Percentiles rank a stretch among this genome's conserved stretches.
Conservation (phyloP, 2,888 invertebrate species). For the Drosophila mercatorum region DNA sequence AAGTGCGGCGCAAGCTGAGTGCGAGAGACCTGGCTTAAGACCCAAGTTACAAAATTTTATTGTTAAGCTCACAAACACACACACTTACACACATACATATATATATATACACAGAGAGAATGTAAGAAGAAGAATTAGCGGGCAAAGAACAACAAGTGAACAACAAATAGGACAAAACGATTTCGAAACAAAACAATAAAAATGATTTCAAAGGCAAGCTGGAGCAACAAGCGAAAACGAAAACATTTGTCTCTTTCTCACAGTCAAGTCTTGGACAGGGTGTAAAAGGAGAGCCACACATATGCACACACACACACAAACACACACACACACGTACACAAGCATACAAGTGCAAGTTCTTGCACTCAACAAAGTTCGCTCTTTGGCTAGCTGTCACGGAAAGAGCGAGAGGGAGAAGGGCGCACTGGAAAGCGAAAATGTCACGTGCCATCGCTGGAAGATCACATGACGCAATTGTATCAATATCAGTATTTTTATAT, state of each 20-base stretch:
- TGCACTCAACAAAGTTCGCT: neutral
- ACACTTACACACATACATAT: neutral
- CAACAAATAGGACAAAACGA: constrained; percentile 34
- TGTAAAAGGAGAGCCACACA: neutral
- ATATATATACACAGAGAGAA: neutral
- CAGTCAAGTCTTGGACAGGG: neutral
- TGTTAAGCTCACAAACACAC: constrained; percentile 6
- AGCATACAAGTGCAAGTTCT: neutral
- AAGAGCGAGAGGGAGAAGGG: neutral
- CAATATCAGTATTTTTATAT: neutral
- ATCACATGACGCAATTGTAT: constrained; percentile 22
- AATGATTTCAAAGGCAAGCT: constrained; percentile 37
- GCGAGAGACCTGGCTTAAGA: neutral
- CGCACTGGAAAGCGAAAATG: neutral
- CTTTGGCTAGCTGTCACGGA: neutral
- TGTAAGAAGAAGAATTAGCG: constrained; percentile 6
- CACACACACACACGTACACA: neutral
- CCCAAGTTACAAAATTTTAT: constrained; percentile 10
- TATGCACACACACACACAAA: neutral
- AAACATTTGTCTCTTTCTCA: constrained; percentile 7
- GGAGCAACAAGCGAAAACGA: constrained; percentile 32
- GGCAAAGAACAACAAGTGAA: constrained; percentile 16
- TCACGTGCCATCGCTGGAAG: constrained; percentile 14
- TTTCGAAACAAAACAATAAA: constrained; percentile 50
- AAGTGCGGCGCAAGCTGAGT: constrained; percentile 6